A percentile compares a stretch with the other conserved stretches of the same genome.
These are phyloP conservation scores for Phoeniculus purpureus DNA, from an alignment of 2,797 vertebrate species.

Conservation along the genomic window DNA sequence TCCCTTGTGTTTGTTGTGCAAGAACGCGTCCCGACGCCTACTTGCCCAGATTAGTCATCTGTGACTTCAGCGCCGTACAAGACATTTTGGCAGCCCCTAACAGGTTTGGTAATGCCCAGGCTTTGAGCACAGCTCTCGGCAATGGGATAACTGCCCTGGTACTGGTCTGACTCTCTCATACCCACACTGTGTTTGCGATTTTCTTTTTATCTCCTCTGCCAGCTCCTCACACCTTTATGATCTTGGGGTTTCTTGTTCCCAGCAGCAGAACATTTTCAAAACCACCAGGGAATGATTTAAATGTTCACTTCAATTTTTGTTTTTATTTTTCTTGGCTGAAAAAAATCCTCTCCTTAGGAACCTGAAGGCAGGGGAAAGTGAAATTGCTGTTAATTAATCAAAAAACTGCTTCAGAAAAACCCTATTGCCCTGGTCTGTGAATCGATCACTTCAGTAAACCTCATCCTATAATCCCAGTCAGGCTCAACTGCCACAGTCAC, in stretches of 20 bases:
- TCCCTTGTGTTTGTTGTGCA: slow-evolving; percentile 72
- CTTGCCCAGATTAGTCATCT: slow-evolving; percentile 77
- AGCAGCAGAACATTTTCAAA: neutral
- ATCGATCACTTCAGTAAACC: slow-evolving; percentile 50
- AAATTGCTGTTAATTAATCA: neutral
- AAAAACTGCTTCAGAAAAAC: neutral
- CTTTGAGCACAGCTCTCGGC: slow-evolving; percentile 48
- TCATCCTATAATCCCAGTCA: slow-evolving; percentile 41
- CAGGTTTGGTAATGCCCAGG: slow-evolving; percentile 30
- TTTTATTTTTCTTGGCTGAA: neutral
- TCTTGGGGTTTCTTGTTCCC: neutral
- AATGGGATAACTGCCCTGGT: neutral
- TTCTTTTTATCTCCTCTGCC: neutral
- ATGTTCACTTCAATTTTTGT: neutral
- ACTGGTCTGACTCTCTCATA: slow-evolving; percentile 2
- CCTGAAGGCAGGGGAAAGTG: neutral
- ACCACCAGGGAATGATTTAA: neutral
- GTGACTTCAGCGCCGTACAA: slow-evolving; percentile 71
- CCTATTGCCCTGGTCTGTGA: neutral
- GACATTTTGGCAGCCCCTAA: slow-evolving; percentile 75
- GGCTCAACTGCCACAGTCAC: neutral
- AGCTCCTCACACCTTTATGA: neutral
- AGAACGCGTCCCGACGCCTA: slow-evolving; percentile 68
- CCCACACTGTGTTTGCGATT: neutral
- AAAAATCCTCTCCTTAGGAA: neutral